A percentile compares a stretch with the other conserved stretches of the same genome.
Evolutionary conservation across 1,140 invertebrate species (phyloP).

Genomic region (Bicyclus anynana): DNA sequence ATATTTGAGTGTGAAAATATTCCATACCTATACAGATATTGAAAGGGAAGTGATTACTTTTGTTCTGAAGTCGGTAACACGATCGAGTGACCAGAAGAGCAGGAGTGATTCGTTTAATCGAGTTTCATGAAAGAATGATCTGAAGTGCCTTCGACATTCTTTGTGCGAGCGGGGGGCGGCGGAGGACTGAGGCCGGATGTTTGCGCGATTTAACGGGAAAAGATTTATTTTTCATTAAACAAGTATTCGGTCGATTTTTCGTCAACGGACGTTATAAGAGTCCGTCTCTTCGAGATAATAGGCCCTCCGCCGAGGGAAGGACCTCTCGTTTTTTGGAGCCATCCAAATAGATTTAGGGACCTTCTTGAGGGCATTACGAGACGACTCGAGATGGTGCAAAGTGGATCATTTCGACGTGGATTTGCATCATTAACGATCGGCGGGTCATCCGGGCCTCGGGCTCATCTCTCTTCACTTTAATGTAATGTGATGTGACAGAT

Average conservation of each 20-base stretch:
- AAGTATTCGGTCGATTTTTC: background rate
- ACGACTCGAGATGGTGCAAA: background rate
- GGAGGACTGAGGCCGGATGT: background rate
- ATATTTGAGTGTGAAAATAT: no score
- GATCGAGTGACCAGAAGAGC: background rate
- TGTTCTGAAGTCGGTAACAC: background rate
- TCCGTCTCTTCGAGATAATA: background rate
- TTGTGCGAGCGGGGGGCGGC: background rate
- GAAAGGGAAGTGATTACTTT: background rate
- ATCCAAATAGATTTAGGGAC: background rate
- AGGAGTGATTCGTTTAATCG: background rate
- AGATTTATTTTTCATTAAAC: background rate
- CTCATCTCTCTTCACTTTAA: no score
- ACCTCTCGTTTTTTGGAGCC: background rate
- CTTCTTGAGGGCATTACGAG: background rate
- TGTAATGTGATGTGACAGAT: no score
- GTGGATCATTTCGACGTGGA: background rate
- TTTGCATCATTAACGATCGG: background rate
- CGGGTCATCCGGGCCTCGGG: no score
- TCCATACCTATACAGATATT: no score
- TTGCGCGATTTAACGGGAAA: background rate
- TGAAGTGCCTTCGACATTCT: background rate
- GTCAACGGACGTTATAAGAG: background rate
- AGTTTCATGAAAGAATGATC: background rate
- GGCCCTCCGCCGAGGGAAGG: background rate